phyloP scores from a whole-genome alignment of 1,140 invertebrate genomes.

The Drosophila ironensis region DNA sequence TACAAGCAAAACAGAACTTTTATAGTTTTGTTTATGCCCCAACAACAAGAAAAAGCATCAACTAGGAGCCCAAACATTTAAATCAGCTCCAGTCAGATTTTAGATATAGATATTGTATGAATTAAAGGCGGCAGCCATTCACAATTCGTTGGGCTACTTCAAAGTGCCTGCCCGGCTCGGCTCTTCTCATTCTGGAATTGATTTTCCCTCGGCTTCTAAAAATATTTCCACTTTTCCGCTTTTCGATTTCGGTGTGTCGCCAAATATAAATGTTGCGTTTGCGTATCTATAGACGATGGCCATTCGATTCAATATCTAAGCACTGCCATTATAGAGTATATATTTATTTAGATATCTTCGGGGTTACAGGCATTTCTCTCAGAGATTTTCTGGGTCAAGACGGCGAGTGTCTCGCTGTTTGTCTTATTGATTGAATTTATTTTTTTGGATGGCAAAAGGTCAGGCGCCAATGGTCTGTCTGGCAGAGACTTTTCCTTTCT shows the following conservation, averaged over 20 bases:
- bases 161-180: constrained; percentile 37
- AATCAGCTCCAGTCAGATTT: constrained; percentile 22
- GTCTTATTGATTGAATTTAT: constrained; percentile 33
- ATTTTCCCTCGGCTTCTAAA: constrained; percentile 61
- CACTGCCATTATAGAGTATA: constrained; percentile 4
- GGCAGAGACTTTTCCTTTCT: neutral
- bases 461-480: constrained; percentile 26
- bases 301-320: constrained; percentile 44
- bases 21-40: constrained; percentile 73
- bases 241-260: constrained; percentile 54
- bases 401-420: neutral
- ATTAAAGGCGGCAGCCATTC: constrained; percentile 31
- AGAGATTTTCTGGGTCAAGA: neutral
- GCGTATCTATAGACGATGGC: constrained; percentile 19
- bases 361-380: neutral
- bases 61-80: constrained; percentile 4
- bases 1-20: constrained; percentile 45
- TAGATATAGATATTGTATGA: constrained; percentile 20
- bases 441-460: too few relatives aligned
- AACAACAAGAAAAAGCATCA: constrained; percentile 49
- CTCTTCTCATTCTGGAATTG: constrained; percentile 56
- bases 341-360: neutral
- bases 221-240: constrained; percentile 40
- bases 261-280: constrained; percentile 50
- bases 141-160: constrained; percentile 57